Base-by-base conservation (phyloP, 2,113 vertebrate species). In the Larimichthys crocea region DNA sequence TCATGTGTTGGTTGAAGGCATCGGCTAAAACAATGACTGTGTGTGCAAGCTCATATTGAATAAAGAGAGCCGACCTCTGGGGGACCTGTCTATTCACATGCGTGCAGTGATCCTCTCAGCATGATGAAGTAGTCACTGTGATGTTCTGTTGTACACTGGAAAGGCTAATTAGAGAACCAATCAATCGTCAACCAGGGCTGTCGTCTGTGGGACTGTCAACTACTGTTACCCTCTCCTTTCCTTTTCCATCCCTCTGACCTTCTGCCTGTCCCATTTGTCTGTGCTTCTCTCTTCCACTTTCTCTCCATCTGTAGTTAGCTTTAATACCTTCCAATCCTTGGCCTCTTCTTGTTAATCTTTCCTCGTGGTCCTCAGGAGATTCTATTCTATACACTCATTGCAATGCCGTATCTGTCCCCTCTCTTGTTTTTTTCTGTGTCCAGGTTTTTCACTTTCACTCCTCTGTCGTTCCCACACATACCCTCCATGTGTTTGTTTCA, bases 161-260 rank as follows among this genome's bases (percentile, higher is more conserved):
- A 88, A 87, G 84, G 75, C 78, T 92, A 94, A 95, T 95, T 93
- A 93, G 82, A 88, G 86, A 87, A 91, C 87, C 83, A 85, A 93
- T 95, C 91, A 91, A 86, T 94, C 83, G 72, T 89, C 81, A 85
- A 84, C 76, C 60, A 75, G 59, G 80, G 85, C 64, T 17, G 31
- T 90, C 80, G 90, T 86, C 84, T 77, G 66, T 91, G 79, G 85
- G 84, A 85, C 87, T 92, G 91, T 92, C 88, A 82, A 24, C 63
- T 69, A 79, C 82, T 80, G 84, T 87, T 93, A 82, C 53, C 69
- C 64, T 87, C 79, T 86, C 72, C 69, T 88, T 76, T 73, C 52
- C 71, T 82, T 82, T 71, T 80, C 71, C 65, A 60, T 85, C 80
- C 29, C 52, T 86, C 46, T 84, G 88, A 87, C 89, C 86, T 83